These are phyloP conservation scores for Apis laboriosa DNA, from an alignment of 1,140 invertebrate species.

Conservation along the genomic window DNA sequence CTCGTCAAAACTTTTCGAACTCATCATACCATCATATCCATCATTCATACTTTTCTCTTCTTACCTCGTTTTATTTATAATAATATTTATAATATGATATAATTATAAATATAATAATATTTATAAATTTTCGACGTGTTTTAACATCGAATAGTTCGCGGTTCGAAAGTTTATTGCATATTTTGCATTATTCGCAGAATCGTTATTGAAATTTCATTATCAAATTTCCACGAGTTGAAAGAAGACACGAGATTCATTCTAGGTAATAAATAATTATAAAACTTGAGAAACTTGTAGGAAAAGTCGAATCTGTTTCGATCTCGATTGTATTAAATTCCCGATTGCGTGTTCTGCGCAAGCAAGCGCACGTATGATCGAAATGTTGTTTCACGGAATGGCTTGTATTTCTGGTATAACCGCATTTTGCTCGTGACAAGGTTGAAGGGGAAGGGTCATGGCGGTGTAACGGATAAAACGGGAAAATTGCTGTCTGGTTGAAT, in stretches of 20 bases:
- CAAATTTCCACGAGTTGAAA: too few relatives aligned
- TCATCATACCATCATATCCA: neutral
- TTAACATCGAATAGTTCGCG: neutral
- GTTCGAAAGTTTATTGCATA: too few relatives aligned
- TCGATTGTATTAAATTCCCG: conserved; percentile 20
- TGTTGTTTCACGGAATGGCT: conserved; percentile 33
- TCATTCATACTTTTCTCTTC: neutral
- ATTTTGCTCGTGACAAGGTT: conserved; percentile 10
- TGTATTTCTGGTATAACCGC: conserved; percentile 42
- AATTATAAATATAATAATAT: too few relatives aligned
- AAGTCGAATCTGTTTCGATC: neutral
- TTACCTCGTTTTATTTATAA: too few relatives aligned
- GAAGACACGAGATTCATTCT: too few relatives aligned
- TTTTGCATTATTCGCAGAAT: too few relatives aligned
- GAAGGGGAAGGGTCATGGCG: neutral
- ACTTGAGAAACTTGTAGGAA: neutral
- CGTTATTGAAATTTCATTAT: too few relatives aligned
- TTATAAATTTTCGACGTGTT: neutral
- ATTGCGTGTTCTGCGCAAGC: conserved; percentile 1
- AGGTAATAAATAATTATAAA: too few relatives aligned
- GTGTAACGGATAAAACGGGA: conserved; percentile 16
- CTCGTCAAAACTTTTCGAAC: neutral
- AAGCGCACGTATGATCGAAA: conserved; percentile 19
- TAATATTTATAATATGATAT: too few relatives aligned
- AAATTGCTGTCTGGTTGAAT: conserved; percentile 42